Evolutionary conservation across 2,888 invertebrate genomes (phyloP).

Genomic region (Microchrysa polita): DNA sequence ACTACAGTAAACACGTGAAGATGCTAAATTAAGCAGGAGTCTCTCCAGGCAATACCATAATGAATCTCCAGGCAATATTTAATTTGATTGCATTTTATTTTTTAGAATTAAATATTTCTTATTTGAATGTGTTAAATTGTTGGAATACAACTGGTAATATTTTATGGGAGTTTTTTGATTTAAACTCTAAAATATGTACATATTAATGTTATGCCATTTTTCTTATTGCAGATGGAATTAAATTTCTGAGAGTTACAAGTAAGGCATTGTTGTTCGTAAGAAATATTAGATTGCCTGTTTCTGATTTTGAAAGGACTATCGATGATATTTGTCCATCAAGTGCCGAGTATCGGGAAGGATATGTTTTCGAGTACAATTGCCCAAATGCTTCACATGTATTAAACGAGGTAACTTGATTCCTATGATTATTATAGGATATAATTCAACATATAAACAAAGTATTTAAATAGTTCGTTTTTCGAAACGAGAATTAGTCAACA

Average conservation of each 20-base stretch:
- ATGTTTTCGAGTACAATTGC: conserved; percentile 1
- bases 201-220: too few species aligned
- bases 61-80: not conserved
- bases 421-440: not conserved
- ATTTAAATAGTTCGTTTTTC: too few species aligned
- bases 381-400: not conserved
- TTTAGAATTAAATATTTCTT: not conserved
- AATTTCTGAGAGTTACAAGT: not conserved
- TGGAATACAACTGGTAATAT: not conserved
- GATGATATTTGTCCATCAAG: not conserved
- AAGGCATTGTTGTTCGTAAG: not conserved
- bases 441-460: too few species aligned
- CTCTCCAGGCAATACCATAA: not conserved
- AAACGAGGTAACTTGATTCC: not conserved
- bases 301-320: not conserved
- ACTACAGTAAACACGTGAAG: too few species aligned
- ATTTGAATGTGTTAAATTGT: not conserved
- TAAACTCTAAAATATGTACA: too few species aligned
- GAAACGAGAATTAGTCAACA: too few species aligned
- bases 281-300: not conserved
- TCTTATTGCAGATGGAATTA: not conserved
- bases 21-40: too few species aligned
- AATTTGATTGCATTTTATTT: not conserved
- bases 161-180: too few species aligned
- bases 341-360: not conserved